Conservation (phyloP, 2,888 invertebrate genomes). For the Chirona hameri region DNA sequence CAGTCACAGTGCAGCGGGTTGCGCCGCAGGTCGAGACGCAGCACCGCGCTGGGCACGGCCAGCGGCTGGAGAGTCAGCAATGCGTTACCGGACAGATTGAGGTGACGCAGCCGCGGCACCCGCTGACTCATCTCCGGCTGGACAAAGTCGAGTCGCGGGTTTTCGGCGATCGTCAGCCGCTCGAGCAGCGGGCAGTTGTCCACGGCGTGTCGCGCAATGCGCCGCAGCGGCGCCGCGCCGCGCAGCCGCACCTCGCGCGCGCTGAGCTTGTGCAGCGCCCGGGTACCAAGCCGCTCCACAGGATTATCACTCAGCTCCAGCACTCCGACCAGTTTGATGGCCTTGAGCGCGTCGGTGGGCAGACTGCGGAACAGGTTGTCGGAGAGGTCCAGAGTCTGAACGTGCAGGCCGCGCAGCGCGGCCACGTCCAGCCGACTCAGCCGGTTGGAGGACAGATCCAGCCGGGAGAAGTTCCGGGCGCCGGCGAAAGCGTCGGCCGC, state of each 20-base stretch:
- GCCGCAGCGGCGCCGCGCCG: not conserved
- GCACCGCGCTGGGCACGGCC: not conserved
- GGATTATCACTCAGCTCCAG: not conserved
- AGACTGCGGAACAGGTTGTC: not conserved
- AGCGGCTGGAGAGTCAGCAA: not conserved
- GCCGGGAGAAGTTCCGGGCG: no score
- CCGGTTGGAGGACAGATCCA: no score
- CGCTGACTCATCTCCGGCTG: not conserved
- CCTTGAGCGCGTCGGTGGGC: not conserved
- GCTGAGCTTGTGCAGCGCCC: not conserved
- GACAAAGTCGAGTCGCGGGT: not conserved
- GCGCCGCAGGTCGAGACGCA: not conserved
- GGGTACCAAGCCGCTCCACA: not conserved
- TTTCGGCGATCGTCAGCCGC: not conserved
- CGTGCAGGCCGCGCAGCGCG: not conserved
- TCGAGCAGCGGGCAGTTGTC: conserved; percentile 2
- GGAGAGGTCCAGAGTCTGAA: not conserved
- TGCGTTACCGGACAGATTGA: not conserved
- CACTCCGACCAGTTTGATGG: not conserved
- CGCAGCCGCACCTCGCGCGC: not conserved
- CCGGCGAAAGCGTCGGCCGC: no score
- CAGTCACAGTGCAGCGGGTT: conserved; percentile 22
- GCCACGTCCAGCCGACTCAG: not conserved
- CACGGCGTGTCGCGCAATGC: not conserved
- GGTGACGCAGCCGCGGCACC: not conserved